Evolutionary conservation across 1,140 invertebrate genomes (phyloP).

Genomic region (Hetaerina americana): DNA sequence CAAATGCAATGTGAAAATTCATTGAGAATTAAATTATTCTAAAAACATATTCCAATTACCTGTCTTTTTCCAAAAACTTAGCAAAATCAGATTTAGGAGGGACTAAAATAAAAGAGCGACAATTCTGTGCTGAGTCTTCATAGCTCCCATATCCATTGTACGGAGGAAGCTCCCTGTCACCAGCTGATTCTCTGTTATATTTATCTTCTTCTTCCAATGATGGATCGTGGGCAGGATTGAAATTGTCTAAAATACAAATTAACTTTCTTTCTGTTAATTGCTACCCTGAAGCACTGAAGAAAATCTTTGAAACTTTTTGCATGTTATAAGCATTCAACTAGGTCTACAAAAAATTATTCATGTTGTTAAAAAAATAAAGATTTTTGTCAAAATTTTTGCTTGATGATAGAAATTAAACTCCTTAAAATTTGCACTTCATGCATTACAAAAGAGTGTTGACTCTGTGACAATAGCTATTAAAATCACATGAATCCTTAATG

Average conservation of each 20-base stretch:
- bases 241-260: conserved; percentile 34
- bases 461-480: no score
- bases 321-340: no score
- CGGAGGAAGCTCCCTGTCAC: conserved; percentile 42
- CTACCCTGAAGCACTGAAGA: no score
- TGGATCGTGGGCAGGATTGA: conserved; percentile 24
- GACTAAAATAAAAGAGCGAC: conserved; percentile 59
- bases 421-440: no score
- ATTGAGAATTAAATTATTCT: conserved; percentile 6
- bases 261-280: neutral
- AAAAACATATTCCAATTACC: conserved; percentile 29
- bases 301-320: no score
- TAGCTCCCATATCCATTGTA: conserved; percentile 80
- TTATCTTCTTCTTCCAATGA: neutral
- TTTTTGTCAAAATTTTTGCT: no score
- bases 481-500: no score
- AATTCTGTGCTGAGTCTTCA: conserved; percentile 78
- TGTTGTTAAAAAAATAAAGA: no score
- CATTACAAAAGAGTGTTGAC: no score
- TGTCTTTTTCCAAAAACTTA: conserved; percentile 67
- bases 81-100: conserved; percentile 60
- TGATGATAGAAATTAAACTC: no score
- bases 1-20: conserved; percentile 2
- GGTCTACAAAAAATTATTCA: no score
- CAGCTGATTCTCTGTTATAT: conserved; percentile 26